A percentile compares a stretch with the other conserved stretches of the same genome.
These are phyloP conservation scores for Pithecia hirsuta DNA, from an alignment of 2,797 vertebrate species.

Conservation along the genomic window DNA sequence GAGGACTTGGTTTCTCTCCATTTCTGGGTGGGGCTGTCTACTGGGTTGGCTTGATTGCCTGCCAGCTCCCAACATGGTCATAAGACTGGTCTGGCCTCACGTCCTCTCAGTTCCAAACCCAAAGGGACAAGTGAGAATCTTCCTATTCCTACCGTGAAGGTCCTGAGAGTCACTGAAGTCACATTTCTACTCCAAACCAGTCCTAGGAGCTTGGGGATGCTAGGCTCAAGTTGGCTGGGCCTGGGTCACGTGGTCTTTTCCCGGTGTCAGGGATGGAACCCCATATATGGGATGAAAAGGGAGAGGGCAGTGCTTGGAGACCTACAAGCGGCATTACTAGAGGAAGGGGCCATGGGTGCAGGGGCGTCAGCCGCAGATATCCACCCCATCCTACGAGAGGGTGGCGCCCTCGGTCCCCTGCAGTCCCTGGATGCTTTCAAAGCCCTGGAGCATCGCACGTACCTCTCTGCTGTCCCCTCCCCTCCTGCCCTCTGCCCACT, in stretches of 20 bases:
- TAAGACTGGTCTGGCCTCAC: not conserved
- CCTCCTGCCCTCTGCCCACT: fast-evolving
- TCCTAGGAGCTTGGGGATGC: not conserved
- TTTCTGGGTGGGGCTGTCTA: not conserved
- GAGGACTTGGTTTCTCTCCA: fast-evolving
- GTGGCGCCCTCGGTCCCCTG: fast-evolving
- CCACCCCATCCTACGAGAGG: fast-evolving
- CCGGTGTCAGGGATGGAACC: not conserved
- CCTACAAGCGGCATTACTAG: too few species aligned
- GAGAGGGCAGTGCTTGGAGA: too few species aligned
- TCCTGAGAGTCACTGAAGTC: not conserved
- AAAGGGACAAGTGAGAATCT: not conserved
- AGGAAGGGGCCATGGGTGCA: fast-evolving
- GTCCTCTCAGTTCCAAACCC: not conserved
- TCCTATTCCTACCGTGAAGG: not conserved
- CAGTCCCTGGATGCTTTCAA: too few species aligned
- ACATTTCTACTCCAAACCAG: not conserved
- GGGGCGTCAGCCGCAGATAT: fast-evolving
- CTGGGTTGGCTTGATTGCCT: not conserved
- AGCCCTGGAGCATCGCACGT: fast-evolving
- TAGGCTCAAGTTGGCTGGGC: fast-evolving
- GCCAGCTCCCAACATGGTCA: not conserved
- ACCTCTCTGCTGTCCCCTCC: not conserved
- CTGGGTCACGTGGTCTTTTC: not conserved
- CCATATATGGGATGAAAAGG: not conserved